Conservation (phyloP, 2,113 vertebrate species). For the Xiphophorus hellerii region DNA sequence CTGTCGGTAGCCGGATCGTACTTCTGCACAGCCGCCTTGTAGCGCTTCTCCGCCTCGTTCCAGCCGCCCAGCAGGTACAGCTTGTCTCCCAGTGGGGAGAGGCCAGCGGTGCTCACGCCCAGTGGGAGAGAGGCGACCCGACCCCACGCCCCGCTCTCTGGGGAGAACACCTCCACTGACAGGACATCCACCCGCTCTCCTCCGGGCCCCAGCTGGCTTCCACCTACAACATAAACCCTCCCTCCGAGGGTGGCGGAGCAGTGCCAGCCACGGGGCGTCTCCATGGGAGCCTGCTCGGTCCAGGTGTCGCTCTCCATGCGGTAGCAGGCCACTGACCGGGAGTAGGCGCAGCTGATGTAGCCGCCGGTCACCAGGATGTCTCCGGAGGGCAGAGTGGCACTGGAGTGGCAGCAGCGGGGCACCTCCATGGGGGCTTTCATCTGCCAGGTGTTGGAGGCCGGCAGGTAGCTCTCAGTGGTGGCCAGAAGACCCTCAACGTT, state of each 20-base stretch:
- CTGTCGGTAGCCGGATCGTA: constrained; percentile 82
- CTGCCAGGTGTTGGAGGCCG: constrained; percentile 84
- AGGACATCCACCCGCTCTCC: constrained; percentile 84
- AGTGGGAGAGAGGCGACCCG: constrained; percentile 72
- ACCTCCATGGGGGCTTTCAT: constrained; percentile 81
- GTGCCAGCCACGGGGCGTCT: constrained; percentile 86
- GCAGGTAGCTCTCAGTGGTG: constrained; percentile 84
- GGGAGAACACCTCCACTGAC: constrained; percentile 80
- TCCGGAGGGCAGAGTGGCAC: constrained; percentile 74
- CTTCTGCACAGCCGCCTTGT: constrained; percentile 82
- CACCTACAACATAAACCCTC: constrained; percentile 82
- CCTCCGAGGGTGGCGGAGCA: constrained; percentile 71
- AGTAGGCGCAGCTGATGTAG: constrained; percentile 85
- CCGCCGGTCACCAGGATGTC: constrained; percentile 84
- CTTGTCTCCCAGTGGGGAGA: constrained; percentile 73
- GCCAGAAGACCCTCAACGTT: constrained; percentile 81
- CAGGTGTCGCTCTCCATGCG: constrained; percentile 75
- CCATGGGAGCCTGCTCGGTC: constrained; percentile 75
- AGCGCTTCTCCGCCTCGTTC: constrained; percentile 85
- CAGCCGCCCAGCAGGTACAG: constrained; percentile 84
- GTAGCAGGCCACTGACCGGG: constrained; percentile 80
- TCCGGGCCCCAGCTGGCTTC: constrained; percentile 83
- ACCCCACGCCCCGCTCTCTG: constrained; percentile 75
- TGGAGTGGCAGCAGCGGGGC: constrained; percentile 86
- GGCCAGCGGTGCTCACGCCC: constrained; percentile 84